phyloP scores from a whole-genome alignment of 2,888 invertebrate species.

The Diplazon laetatorius region DNA sequence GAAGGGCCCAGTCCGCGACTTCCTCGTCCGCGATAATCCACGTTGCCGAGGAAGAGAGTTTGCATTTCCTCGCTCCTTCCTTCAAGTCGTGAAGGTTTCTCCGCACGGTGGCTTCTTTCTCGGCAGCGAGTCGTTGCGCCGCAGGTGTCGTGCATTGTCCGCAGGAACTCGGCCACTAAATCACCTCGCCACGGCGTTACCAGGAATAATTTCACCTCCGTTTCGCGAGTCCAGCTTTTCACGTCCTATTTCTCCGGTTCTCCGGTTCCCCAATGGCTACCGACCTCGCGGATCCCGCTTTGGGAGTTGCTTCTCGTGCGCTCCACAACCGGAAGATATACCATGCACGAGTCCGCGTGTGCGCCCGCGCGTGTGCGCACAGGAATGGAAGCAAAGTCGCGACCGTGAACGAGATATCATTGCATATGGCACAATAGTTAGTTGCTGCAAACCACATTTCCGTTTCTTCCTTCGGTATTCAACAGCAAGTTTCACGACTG shows the following conservation, averaged over 20 bases:
- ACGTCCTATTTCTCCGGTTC: slow-evolving; percentile 23
- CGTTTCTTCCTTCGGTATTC: slow-evolving; percentile 35
- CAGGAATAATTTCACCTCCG: slow-evolving; percentile 66
- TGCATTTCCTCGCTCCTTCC: slow-evolving; percentile 15
- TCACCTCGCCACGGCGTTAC: slow-evolving; percentile 75
- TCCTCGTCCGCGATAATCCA: neutral
- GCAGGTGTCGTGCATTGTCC: slow-evolving; percentile 80
- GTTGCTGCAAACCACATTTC: neutral
- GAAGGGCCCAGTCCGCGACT: no score
- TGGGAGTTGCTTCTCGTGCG: slow-evolving; percentile 44
- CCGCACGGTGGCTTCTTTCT: slow-evolving; percentile 45
- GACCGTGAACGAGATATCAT: slow-evolving; percentile 51
- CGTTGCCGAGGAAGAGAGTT: neutral
- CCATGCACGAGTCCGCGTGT: no score
- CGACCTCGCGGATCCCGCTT: slow-evolving; percentile 32
- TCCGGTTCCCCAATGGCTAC: slow-evolving; percentile 25
- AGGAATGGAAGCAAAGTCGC: no score
- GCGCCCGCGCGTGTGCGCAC: no score
- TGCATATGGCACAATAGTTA: slow-evolving; percentile 20
- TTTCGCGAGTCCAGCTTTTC: slow-evolving; percentile 67
- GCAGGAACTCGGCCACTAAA: slow-evolving; percentile 75
- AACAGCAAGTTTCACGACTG: slow-evolving; percentile 46
- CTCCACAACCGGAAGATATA: slow-evolving; percentile 18
- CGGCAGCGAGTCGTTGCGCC: slow-evolving; percentile 66
- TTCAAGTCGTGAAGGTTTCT: neutral